Evolutionary conservation across 2,888 invertebrate genomes (phyloP), one percentile per base, ranked within the genome.

Genomic region (Thereva unica): DNA sequence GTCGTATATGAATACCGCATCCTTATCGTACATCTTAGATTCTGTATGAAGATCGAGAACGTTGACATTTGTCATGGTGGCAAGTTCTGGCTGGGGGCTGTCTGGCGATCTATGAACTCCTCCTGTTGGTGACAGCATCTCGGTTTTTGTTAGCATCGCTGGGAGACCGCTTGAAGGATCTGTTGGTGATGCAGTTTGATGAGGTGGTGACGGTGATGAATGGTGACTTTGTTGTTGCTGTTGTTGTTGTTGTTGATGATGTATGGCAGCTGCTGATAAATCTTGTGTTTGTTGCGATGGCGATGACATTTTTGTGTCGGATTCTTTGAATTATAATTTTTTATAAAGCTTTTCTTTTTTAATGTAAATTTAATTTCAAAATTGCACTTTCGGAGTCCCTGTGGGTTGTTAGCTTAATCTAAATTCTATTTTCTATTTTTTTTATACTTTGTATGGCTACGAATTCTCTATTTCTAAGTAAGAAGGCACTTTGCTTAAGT

Each of bases 41-140:
- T 72, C 71, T 5, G 80, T 78, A 68, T 80, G 84, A 75, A 88
- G 85, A 76, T 92, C 91, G 74, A 91, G 85, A 44, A 92, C 91
- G 76, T 90, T 92, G 72, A 92, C 92, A 67, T 92, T 92, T 69
- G 92, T 92, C 92, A 93, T 93, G 76, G 92, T 92, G 72, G 92
- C 91, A 73, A 93, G 84, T 82, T 92, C 89, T 71, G 89, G 86
- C 74, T 89, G 89, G 74, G 86, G 89, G 82, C 87, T 81, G 59
- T 87, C 87, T 52, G 87, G 86, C 8, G 80, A 80, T 56, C 77
- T 78, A 65, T 80, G 80, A 75, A 80, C 79, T 10, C 77, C 75
- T 69, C 77, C 75, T 69, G 74, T 73, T 54, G 75, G 72, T 10
- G 79, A 76, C 54, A 80, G 69, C 10, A 80, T 73, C 49, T 67